phyloP scores from a whole-genome alignment of 2,113 vertebrate species.

The Strix aluco region DNA sequence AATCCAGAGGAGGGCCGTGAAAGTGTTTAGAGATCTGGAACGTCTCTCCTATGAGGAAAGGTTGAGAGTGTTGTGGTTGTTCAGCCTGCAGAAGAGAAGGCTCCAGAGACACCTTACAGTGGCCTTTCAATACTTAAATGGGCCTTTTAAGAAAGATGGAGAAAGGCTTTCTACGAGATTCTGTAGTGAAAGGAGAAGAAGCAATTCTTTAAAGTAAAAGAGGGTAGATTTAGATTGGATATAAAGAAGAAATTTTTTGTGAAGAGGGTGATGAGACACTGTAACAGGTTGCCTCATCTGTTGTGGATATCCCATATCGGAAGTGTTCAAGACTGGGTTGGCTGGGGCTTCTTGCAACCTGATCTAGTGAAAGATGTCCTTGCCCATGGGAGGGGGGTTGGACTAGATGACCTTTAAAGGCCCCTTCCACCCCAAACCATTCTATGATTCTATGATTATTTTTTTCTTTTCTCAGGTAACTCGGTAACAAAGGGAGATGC shows the following conservation, averaged over 20 bases:
- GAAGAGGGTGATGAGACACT: not conserved
- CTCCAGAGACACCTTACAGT: not conserved
- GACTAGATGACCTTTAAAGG: not conserved
- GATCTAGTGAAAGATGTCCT: not conserved
- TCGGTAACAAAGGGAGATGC: conserved; percentile 20
- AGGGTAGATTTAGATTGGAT: not conserved
- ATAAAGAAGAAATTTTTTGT: not conserved
- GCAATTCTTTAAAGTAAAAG: not conserved
- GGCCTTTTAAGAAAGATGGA: not conserved
- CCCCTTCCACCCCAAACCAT: not conserved
- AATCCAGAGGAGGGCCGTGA: not conserved
- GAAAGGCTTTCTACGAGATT: not conserved
- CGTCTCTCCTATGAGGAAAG: not conserved
- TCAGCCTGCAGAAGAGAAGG: not conserved
- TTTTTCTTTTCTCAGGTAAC: not conserved
- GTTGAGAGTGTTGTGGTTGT: not conserved
- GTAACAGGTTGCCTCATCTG: not conserved
- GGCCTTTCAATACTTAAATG: not conserved
- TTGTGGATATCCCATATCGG: not conserved
- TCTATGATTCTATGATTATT: not conserved
- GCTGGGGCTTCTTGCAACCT: not conserved
- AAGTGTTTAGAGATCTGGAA: not conserved
- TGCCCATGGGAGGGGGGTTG: not conserved
- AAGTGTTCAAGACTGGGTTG: not conserved
- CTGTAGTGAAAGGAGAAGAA: not conserved